phyloP scores from a whole-genome alignment of 2,797 vertebrate species.

The Sebastes ruberrimus region DNA sequence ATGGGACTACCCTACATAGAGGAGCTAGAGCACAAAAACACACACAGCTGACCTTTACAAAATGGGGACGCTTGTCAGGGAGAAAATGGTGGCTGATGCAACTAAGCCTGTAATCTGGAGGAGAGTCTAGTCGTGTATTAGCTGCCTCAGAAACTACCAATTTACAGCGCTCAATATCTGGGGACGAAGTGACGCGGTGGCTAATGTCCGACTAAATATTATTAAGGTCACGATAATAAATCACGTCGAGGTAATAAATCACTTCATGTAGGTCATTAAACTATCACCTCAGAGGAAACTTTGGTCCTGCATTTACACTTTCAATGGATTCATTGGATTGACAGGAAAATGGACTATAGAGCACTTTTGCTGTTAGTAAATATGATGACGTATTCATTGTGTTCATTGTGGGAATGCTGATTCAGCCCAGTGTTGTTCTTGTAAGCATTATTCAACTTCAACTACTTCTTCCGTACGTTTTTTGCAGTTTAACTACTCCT shows the following conservation, averaged over 20 bases:
- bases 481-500: too few relatives aligned
- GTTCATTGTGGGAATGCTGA: too few relatives aligned
- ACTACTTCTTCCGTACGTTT: too few relatives aligned
- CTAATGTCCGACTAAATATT: slow-evolving; percentile 47
- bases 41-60: slow-evolving; percentile 53
- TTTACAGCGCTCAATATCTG: slow-evolving; percentile 22
- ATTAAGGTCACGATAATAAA: slow-evolving; percentile 59
- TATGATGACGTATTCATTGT: too few relatives aligned
- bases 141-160: not conserved
- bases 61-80: slow-evolving; percentile 44
- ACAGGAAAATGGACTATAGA: not conserved
- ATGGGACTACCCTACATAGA: not conserved
- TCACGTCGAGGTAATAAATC: slow-evolving; percentile 38
- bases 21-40: not conserved
- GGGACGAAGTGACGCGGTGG: slow-evolving; percentile 34
- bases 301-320: not conserved
- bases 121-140: slow-evolving; percentile 1
- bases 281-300: slow-evolving; percentile 9
- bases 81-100: slow-evolving; percentile 55
- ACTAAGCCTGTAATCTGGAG: slow-evolving; percentile 33
- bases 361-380: accelerated
- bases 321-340: not conserved
- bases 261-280: slow-evolving; percentile 41
- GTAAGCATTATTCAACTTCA: too few relatives aligned
- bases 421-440: too few relatives aligned